Evolutionary conservation across 2,888 invertebrate species (phyloP).

Genomic region (Trissolcus japonicus): DNA sequence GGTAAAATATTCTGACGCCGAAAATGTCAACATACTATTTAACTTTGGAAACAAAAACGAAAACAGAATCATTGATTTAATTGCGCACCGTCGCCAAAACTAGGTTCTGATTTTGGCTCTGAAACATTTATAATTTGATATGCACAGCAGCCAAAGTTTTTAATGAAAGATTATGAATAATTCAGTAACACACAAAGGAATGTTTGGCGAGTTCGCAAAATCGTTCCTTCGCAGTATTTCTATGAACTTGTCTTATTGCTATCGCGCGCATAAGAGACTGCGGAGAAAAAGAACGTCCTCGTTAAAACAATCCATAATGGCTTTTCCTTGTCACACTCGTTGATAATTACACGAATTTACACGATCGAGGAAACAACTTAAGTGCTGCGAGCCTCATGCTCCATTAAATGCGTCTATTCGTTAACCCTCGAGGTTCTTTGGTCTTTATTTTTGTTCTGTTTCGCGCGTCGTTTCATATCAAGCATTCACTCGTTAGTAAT

Average conservation of each 20-base stretch:
- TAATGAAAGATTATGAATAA: slow-evolving; percentile 52
- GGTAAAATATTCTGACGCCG: no score
- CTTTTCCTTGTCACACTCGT: slow-evolving; percentile 56
- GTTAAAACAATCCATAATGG: slow-evolving; percentile 57
- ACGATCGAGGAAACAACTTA: slow-evolving; percentile 56
- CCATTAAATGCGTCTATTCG: slow-evolving; percentile 54
- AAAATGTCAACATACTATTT: neutral
- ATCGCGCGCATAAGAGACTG: neutral
- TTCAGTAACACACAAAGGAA: slow-evolving; percentile 38
- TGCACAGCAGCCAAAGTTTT: slow-evolving; percentile 22
- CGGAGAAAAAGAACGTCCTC: slow-evolving; percentile 32
- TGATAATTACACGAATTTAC: slow-evolving; percentile 58
- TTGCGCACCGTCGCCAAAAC: no score
- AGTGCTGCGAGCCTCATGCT: slow-evolving; percentile 46
- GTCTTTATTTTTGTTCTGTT: slow-evolving; percentile 52
- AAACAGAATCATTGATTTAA: no score
- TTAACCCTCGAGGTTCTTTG: slow-evolving; percentile 53
- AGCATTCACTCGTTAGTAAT: slow-evolving; percentile 48
- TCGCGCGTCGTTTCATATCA: slow-evolving; percentile 47
- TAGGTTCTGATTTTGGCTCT: slow-evolving; percentile 1
- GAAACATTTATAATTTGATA: slow-evolving; percentile 36
- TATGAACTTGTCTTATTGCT: slow-evolving; percentile 34
- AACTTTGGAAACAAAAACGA: no score
- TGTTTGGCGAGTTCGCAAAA: slow-evolving; percentile 22
- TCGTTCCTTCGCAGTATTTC: slow-evolving; percentile 38